Evolutionary conservation across 2,797 vertebrate genomes (phyloP), one percentile per base, ranked within the genome.

Genomic region (Morus bassanus): DNA sequence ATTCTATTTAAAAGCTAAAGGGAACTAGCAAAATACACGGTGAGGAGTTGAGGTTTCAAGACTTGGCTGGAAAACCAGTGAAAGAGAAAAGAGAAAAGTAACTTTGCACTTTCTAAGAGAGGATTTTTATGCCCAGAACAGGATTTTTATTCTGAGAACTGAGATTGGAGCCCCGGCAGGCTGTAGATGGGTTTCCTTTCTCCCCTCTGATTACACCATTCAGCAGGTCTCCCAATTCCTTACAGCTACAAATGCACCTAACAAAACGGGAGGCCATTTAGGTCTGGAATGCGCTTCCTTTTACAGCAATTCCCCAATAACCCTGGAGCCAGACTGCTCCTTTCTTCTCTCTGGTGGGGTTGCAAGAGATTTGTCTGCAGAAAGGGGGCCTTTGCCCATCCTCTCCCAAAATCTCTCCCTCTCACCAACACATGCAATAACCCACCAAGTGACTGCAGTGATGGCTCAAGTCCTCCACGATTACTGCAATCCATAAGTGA

Each of bases 11-110:
- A 85, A 88, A 75, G 12, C 30, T 10, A 15, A 17, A 2, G 0
- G 21, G 50, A 79, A 48, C 2, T 3, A 57, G 31, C 30, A 85
- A 79, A 60, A n/a, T 5, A 10, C 17, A 9, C 0, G 0, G 11
- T 5, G 23, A 75, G 45, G 70, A 73, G 57, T 5, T 0, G 0
- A 79, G 51, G 31, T 33, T 68, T 85, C 21, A 31, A 33, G 12
- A 18, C 17, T 43, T 4, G 46, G n/a, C 39, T 73, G 45, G 17
- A 72, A 70, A 93, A 67, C 0, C 37, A 70, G 59, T 4, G 12
- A 50, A 67, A 79, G 59, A 37, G 9, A 31, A n/a, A 35, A 65
- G 17, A 35, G n/a, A 46, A 60, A 56, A 86, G 56, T 60, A 46
- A 75, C 65, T 48, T 25, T 16, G 88, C 23, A 25, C 37, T 61